Percentiles rank a stretch among this genome's conserved stretches.
phyloP scores from a whole-genome alignment of 2,797 vertebrate genomes.

The Sebastes baramenuke region DNA sequence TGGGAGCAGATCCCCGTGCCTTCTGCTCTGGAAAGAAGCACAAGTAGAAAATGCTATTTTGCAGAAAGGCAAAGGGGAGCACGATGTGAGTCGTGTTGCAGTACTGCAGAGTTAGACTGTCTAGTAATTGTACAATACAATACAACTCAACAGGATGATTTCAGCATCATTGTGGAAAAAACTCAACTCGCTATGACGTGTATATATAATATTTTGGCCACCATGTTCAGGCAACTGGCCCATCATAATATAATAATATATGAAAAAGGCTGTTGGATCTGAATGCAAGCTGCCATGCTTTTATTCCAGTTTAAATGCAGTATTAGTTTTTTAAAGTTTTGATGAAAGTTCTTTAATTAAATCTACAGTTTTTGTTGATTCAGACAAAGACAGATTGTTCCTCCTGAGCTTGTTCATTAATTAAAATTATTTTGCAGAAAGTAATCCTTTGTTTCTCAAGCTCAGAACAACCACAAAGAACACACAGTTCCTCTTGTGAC shows the following conservation, averaged over 20 bases:
- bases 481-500: not conserved
- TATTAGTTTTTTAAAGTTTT: not conserved
- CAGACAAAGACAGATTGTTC: not conserved
- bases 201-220: not conserved
- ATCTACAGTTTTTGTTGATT: not conserved
- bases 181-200: not conserved
- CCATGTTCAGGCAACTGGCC: not conserved
- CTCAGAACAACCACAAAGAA: not conserved
- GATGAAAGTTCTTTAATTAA: slow-evolving; percentile 1
- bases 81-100: slow-evolving; percentile 4
- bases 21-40: slow-evolving; percentile 43
- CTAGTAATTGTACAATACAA: not conserved
- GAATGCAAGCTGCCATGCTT: not conserved
- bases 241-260: not conserved
- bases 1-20: slow-evolving; percentile 20
- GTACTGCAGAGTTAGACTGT: slow-evolving; percentile 3
- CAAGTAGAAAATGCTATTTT: slow-evolving; percentile 33
- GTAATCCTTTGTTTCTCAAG: not conserved
- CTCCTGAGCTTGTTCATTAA: not conserved
- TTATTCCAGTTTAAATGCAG: not conserved
- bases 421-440: not conserved
- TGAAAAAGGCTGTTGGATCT: not conserved
- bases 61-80: slow-evolving; percentile 12
- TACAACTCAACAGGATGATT: not conserved
- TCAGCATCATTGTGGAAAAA: not conserved